phyloP scores from a whole-genome alignment of 2,113 vertebrate genomes.

The Rana temporaria region DNA sequence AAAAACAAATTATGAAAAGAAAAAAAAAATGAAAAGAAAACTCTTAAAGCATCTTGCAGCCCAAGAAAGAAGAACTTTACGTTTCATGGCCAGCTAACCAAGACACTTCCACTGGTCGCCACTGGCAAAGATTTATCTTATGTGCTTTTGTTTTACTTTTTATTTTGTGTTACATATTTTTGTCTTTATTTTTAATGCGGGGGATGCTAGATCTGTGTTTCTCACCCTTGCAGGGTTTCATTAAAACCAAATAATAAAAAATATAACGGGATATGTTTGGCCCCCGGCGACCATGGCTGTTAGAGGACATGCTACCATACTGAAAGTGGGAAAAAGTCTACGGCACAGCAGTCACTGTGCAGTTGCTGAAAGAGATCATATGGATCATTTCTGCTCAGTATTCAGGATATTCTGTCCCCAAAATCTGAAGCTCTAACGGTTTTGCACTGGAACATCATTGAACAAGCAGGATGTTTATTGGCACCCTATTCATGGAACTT shows the following conservation, averaged over 20 bases:
- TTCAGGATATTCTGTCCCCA: constrained; percentile 4
- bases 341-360: background rate
- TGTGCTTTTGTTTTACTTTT: constrained; percentile 29
- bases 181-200: constrained; percentile 21
- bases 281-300: background rate
- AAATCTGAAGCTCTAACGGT: constrained; percentile 21
- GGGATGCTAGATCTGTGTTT: constrained; percentile 24
- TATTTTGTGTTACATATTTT: constrained; percentile 33
- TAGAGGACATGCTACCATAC: background rate
- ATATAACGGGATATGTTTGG: background rate
- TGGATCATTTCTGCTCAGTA: background rate
- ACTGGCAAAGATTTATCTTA: constrained; percentile 38
- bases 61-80: background rate
- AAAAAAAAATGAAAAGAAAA: constrained; percentile 17
- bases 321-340: background rate
- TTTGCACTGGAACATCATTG: constrained; percentile 46
- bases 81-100: constrained; percentile 24
- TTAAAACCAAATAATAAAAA: background rate
- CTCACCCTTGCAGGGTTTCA: constrained; percentile 36
- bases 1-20: constrained; percentile 14
- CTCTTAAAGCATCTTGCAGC: background rate
- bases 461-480: constrained; percentile 29
- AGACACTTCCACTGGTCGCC: constrained; percentile 7
- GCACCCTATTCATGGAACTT: constrained; percentile 13
- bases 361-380: background rate